Evolutionary conservation across 2,888 invertebrate species (phyloP).

Genomic region (Eupithecia insigniata): DNA sequence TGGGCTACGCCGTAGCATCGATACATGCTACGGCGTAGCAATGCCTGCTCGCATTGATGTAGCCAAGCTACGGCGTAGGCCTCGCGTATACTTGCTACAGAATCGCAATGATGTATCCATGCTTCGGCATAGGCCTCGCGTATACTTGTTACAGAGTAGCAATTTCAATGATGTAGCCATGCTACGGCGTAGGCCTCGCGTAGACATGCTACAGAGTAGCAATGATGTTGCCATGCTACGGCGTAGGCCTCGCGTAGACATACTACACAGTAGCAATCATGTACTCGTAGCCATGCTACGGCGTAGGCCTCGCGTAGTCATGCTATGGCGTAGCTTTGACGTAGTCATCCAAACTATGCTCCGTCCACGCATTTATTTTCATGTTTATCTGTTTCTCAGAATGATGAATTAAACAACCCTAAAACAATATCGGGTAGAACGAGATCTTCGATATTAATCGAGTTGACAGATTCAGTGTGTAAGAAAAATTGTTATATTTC

Average conservation of each 20-base stretch:
- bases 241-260: neutral
- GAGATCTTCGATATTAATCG: too few species aligned
- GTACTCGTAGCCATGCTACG: neutral
- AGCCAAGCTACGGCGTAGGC: too few species aligned
- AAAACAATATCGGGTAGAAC: too few species aligned
- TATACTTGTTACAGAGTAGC: too few species aligned
- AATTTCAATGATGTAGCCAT: too few species aligned
- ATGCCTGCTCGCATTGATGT: too few species aligned
- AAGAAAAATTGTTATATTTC: too few species aligned
- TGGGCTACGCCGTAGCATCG: neutral
- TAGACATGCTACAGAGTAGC: neutral
- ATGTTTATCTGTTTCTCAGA: too few species aligned
- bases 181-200: too few species aligned
- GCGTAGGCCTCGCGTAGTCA: neutral
- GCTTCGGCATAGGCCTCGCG: constrained; percentile 11
- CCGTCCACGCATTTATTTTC: too few species aligned
- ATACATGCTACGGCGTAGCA: neutral
- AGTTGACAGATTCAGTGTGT: too few species aligned
- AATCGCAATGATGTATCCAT: constrained; percentile 1
- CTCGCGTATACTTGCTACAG: neutral
- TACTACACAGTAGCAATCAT: neutral
- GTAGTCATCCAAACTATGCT: neutral
- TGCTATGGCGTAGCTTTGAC: neutral
- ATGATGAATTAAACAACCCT: too few species aligned
- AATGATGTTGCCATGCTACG: neutral